These are phyloP conservation scores for Bos javanicus DNA, from an alignment of 2,113 vertebrate species.

Conservation along the genomic window DNA sequence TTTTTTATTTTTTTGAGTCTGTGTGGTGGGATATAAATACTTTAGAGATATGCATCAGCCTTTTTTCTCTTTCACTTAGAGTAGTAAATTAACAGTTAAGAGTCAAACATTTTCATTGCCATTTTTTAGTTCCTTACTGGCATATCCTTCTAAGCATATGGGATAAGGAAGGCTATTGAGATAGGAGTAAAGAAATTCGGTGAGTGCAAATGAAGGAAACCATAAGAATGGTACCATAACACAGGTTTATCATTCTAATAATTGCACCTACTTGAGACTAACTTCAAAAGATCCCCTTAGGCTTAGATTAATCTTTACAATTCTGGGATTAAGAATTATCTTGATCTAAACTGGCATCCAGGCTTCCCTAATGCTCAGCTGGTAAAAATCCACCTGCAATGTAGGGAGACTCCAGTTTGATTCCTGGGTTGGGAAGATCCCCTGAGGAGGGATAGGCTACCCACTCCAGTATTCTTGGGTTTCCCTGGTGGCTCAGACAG, in stretches of 20 bases:
- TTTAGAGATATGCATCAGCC: neutral
- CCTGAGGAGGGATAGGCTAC: neutral
- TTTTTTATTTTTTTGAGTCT: neutral
- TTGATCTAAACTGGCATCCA: neutral
- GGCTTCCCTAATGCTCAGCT: neutral
- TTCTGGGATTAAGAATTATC: neutral
- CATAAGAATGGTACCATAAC: neutral
- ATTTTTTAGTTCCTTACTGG: neutral
- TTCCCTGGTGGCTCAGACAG: neutral
- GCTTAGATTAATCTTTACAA: neutral
- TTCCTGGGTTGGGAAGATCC: neutral
- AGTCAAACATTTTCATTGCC: neutral
- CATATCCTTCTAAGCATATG: neutral
- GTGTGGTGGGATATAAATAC: neutral
- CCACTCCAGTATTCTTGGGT: neutral
- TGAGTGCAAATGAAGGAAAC: neutral
- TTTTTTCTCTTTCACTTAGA: neutral
- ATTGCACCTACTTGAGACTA: neutral
- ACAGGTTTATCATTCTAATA: neutral
- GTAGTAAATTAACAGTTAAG: neutral
- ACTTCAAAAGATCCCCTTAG: neutral
- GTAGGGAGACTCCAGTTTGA: neutral
- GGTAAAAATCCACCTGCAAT: neutral
- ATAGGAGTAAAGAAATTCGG: neutral
- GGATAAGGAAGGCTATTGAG: neutral